Conservation (phyloP, 2,888 invertebrate species). For the Drosophila buzzatii region DNA sequence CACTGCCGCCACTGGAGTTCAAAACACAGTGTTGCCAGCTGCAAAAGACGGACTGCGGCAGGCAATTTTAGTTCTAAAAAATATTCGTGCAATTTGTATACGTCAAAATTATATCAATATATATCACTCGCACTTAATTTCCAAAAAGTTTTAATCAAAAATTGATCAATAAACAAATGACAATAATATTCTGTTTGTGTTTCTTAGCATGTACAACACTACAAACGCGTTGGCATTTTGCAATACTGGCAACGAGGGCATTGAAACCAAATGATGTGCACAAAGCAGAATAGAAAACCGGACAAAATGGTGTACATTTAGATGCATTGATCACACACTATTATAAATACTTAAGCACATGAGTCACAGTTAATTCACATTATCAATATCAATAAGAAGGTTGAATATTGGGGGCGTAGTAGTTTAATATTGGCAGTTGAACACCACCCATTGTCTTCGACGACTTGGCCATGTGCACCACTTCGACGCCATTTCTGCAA, state of each 20-base stretch:
- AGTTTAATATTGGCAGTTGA: conserved; percentile 33
- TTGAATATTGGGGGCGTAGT: conserved; percentile 12
- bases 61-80: conserved; percentile 12
- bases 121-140: not conserved
- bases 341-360: conserved; percentile 11
- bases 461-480: conserved; percentile 74
- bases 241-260: conserved; percentile 71
- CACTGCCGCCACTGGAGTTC: conserved; percentile 38
- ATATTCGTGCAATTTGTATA: conserved; percentile 2
- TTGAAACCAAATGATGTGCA: conserved; percentile 66
- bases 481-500: conserved; percentile 77
- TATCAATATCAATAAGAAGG: not conserved
- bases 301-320: conserved; percentile 78
- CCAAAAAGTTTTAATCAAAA: not conserved
- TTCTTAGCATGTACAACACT: conserved; percentile 38
- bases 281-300: conserved; percentile 71
- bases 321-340: conserved; percentile 30
- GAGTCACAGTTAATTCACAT: conserved; percentile 23
- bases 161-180: conserved; percentile 13
- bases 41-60: conserved; percentile 8
- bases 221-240: conserved; percentile 12
- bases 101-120: not conserved
- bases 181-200: conserved; percentile 5
- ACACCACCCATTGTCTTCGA: conserved; percentile 44
- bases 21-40: conserved; percentile 56